phyloP scores from a whole-genome alignment of 2,113 vertebrate genomes.

The Phalacrocorax carbo region DNA sequence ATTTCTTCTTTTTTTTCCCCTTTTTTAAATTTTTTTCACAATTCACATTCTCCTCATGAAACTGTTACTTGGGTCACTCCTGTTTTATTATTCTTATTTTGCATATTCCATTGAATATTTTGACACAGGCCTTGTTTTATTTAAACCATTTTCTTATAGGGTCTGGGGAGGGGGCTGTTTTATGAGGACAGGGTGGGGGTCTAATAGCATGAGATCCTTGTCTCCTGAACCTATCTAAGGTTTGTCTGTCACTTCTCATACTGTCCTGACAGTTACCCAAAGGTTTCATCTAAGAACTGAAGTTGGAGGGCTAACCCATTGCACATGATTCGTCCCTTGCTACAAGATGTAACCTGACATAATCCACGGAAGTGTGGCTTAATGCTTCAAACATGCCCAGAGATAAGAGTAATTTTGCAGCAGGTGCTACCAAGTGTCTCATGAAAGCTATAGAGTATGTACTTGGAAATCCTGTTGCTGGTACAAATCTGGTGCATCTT shows the following conservation, averaged over 20 bases:
- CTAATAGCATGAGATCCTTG: background rate
- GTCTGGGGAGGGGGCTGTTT: background rate
- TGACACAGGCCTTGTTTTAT: background rate
- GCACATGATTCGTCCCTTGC: background rate
- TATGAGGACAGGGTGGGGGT: background rate
- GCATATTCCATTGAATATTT: background rate
- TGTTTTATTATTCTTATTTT: background rate
- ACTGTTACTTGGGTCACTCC: background rate
- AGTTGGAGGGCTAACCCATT: background rate
- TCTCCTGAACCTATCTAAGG: background rate
- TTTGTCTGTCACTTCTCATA: background rate
- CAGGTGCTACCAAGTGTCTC: background rate
- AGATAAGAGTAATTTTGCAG: constrained; percentile 34
- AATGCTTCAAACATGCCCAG: constrained; percentile 4
- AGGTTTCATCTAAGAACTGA: background rate
- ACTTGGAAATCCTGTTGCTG: background rate
- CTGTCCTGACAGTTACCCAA: background rate
- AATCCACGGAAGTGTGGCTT: background rate
- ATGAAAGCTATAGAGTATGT: constrained; percentile 35
- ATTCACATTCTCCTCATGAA: background rate
- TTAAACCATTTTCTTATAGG: background rate
- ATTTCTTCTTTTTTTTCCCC: background rate
- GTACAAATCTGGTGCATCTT: background rate
- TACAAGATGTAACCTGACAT: background rate
- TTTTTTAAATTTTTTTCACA: background rate